phyloP scores from a whole-genome alignment of 2,888 invertebrate species.

The Temnothorax ravouxi region DNA sequence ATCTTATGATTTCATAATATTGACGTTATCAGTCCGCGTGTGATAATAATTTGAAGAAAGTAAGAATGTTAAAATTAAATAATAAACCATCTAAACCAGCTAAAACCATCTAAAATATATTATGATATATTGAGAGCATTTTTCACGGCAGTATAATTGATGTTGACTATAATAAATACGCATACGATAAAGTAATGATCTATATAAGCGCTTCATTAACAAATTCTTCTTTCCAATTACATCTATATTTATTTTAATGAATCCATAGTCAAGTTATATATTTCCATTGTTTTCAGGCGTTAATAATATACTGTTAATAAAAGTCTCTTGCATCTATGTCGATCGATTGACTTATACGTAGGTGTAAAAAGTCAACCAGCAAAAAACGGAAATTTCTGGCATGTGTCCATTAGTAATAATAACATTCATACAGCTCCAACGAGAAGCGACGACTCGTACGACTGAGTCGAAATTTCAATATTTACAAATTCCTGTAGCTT shows the following conservation, averaged over 20 bases:
- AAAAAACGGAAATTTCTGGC: conserved; percentile 20
- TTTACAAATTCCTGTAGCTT: conserved; percentile 61
- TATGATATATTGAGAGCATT: conserved; percentile 4
- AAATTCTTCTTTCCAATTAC: conserved; percentile 1
- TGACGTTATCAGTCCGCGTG: background rate
- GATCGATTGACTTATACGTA: conserved; percentile 28
- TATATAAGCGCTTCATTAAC: background rate
- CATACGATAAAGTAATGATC: conserved; percentile 1
- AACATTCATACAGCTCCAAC: conserved; percentile 9
- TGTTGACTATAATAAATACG: conserved; percentile 24
- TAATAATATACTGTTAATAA: background rate
- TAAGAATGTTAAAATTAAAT: background rate
- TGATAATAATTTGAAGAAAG: background rate
- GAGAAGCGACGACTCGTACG: conserved; percentile 25
- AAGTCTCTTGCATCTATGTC: conserved; percentile 40
- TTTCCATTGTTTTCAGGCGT: background rate
- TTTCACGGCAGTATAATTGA: conserved; percentile 5
- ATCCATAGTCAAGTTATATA: conserved; percentile 7
- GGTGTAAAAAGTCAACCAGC: conserved; percentile 26
- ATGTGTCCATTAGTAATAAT: conserved; percentile 5
- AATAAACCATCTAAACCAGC: background rate
- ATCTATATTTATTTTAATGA: conserved; percentile 15
- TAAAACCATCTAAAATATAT: conserved; percentile 30
- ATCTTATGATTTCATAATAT: conserved; percentile 6
- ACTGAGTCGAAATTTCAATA: conserved; percentile 54